Conservation (phyloP, 1,140 invertebrate species). For the Caerostris darwini region DNA sequence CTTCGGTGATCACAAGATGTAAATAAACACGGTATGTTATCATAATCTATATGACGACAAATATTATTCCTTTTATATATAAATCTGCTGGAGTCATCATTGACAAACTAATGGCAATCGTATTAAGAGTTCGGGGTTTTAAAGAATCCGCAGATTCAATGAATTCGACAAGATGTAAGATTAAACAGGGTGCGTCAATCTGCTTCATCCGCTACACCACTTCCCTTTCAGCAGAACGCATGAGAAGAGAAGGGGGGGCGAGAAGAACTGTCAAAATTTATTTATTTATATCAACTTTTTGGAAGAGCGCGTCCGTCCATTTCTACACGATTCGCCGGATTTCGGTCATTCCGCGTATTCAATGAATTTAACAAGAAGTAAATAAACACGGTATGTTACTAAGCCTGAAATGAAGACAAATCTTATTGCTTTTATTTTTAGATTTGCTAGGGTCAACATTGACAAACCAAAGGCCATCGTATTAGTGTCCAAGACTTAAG, state of each 20-base stretch:
- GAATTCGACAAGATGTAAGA: no score
- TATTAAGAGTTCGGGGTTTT: no score
- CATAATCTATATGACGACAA: no score
- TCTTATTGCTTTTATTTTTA: no score
- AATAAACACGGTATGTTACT: not conserved
- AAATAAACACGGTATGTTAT: not conserved
- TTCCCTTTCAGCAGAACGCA: not conserved
- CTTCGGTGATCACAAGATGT: not conserved
- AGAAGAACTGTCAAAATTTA: not conserved
- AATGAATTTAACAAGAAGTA: not conserved
- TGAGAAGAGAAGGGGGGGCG: not conserved
- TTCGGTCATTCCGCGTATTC: not conserved
- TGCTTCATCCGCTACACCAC: not conserved
- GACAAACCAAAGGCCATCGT: no score
- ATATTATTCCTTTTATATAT: no score
- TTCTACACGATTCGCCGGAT: not conserved
- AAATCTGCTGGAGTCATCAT: no score
- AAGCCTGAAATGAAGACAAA: no score
- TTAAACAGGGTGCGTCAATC: not conserved
- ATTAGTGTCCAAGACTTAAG: no score
- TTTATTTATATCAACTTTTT: not conserved
- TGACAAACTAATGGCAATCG: no score
- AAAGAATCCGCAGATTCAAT: no score
- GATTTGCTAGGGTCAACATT: no score
- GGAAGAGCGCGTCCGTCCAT: not conserved